These are phyloP conservation scores for Scelioninae gen. 2 DNA, from an alignment of 2,888 invertebrate species.

Conservation along the genomic window DNA sequence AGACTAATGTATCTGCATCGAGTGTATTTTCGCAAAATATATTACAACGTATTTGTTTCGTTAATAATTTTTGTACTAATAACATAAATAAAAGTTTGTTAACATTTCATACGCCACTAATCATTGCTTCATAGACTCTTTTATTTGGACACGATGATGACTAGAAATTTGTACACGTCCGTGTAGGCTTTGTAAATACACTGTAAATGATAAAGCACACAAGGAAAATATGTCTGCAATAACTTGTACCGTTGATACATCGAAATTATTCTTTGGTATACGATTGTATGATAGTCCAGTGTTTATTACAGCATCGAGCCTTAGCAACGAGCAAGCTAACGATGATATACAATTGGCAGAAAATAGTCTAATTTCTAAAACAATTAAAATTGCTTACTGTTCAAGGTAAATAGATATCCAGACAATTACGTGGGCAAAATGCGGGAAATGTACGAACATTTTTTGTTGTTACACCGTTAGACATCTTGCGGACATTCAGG, in stretches of 20 bases:
- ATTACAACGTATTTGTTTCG: slow-evolving; percentile 10
- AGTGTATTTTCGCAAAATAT: slow-evolving; percentile 27
- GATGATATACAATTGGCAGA: too few relatives aligned
- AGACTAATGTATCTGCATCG: slow-evolving; percentile 30
- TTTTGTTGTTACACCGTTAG: too few relatives aligned
- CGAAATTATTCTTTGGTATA: slow-evolving; percentile 60
- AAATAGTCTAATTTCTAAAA: too few relatives aligned
- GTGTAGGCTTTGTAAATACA: slow-evolving; percentile 58
- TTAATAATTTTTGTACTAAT: slow-evolving; percentile 63
- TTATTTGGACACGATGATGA: slow-evolving; percentile 28
- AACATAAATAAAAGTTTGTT: slow-evolving; percentile 61
- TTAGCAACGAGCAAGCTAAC: slow-evolving; percentile 33
- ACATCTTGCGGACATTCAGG: too few relatives aligned
- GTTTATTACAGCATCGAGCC: slow-evolving; percentile 64
- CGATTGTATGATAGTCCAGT: slow-evolving; percentile 63
- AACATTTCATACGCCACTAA: slow-evolving; percentile 22
- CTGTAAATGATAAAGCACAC: slow-evolving; percentile 48
- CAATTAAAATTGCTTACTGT: too few relatives aligned
- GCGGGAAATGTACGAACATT: not conserved
- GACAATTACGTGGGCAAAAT: too few relatives aligned
- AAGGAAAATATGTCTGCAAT: slow-evolving; percentile 37
- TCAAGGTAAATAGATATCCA: too few relatives aligned
- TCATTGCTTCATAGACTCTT: slow-evolving; percentile 37
- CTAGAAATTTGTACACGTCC: slow-evolving; percentile 28
- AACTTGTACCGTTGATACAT: slow-evolving; percentile 67